phyloP scores from a whole-genome alignment of 2,888 invertebrate species.

The Brachyptera putata region DNA sequence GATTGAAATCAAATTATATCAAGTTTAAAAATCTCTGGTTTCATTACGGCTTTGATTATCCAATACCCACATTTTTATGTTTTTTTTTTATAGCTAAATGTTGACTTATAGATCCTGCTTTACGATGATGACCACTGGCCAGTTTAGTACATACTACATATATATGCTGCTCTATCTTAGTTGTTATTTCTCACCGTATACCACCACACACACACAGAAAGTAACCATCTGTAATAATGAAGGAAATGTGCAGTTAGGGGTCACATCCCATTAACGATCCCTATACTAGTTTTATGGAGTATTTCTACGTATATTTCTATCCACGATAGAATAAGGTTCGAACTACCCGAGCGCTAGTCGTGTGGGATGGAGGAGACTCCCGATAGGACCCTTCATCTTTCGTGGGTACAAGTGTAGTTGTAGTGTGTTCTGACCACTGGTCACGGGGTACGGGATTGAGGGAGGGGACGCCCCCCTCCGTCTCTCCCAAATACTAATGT shows the following conservation, averaged over 20 bases:
- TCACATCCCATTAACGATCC: slow-evolving; percentile 35
- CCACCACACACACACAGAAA: background rate
- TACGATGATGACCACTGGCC: background rate
- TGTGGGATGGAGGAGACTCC: no score
- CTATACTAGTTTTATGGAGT: slow-evolving; percentile 27
- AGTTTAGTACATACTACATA: no score
- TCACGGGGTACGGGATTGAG: background rate
- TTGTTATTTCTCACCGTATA: background rate
- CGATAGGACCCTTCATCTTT: no score
- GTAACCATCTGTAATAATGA: slow-evolving; percentile 31
- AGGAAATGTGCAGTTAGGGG: slow-evolving; percentile 35
- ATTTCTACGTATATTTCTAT: no score
- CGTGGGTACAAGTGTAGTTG: background rate
- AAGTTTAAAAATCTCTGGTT: no score
- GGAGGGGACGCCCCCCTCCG: background rate
- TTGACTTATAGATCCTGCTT: background rate
- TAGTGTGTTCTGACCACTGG: slow-evolving; percentile 14
- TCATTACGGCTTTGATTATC: no score
- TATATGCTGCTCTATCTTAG: background rate
- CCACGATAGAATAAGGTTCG: no score
- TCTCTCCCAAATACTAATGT: slow-evolving; percentile 21
- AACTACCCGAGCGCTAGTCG: no score
- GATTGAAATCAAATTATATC: no score
- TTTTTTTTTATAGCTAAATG: background rate
- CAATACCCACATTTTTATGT: background rate